Conservation (phyloP, 2,797 vertebrate species). For the Phyllotis vaccarum region DNA sequence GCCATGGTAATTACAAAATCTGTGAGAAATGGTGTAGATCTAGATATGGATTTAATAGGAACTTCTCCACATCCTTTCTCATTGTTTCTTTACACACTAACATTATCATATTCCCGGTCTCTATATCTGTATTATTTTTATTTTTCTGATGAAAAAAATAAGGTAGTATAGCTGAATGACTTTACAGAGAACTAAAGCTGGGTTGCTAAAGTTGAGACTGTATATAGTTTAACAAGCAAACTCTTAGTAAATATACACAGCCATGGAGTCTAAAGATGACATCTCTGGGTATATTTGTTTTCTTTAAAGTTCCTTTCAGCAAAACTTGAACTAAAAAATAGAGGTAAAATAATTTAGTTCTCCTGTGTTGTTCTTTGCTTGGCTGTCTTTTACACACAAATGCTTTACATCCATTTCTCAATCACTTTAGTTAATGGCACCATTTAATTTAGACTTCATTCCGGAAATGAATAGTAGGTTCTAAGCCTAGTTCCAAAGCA, state of each 20-base stretch:
- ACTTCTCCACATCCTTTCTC: background rate
- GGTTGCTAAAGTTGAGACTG: background rate
- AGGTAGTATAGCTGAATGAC: background rate
- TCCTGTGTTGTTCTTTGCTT: slow-evolving; percentile 59
- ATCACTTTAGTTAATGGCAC: slow-evolving; percentile 26
- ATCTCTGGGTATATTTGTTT: slow-evolving; percentile 45
- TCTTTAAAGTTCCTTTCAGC: slow-evolving; percentile 63
- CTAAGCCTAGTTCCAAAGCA: slow-evolving; percentile 55
- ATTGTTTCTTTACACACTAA: background rate
- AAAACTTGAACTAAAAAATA: slow-evolving; percentile 48
- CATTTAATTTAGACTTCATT: slow-evolving; percentile 67
- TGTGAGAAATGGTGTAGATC: background rate
- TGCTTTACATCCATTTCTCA: slow-evolving; percentile 57
- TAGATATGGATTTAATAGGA: background rate
- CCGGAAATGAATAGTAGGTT: slow-evolving; percentile 81
- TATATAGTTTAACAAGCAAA: background rate
- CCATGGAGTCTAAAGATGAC: background rate
- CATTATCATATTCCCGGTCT: background rate
- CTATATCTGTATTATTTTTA: background rate
- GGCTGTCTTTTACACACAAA: slow-evolving; percentile 66
- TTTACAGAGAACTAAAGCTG: background rate
- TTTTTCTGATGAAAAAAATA: slow-evolving; percentile 6
- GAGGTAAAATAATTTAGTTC: slow-evolving; percentile 18
- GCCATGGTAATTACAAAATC: background rate
- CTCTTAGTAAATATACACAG: slow-evolving; percentile 9